These are phyloP conservation scores for Teleogryllus oceanicus DNA, from an alignment of 2,888 invertebrate species.

Conservation along the genomic window DNA sequence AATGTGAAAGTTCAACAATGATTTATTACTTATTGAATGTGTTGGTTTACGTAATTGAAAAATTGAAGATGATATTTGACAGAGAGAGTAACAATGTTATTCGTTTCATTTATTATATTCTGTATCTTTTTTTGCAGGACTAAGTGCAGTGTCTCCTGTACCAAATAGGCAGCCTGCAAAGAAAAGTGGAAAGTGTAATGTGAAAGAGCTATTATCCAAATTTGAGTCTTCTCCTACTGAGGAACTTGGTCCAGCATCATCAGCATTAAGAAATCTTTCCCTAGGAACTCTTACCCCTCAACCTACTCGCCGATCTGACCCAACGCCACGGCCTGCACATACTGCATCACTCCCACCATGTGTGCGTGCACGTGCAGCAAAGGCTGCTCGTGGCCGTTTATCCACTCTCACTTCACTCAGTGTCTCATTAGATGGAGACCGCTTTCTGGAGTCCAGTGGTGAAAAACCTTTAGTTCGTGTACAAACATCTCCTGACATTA, in stretches of 20 bases:
- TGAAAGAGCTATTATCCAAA: constrained; percentile 60
- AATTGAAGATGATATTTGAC: too few species aligned
- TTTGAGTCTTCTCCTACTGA: constrained; percentile 60
- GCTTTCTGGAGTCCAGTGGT: constrained; percentile 49
- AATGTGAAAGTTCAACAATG: too few species aligned
- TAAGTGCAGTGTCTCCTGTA: constrained; percentile 25
- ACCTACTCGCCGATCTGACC: constrained; percentile 28
- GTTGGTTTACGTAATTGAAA: too few species aligned
- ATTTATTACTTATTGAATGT: too few species aligned
- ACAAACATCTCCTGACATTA: constrained; percentile 41
- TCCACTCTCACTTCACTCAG: constrained; percentile 30
- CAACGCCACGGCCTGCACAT: constrained; percentile 25
- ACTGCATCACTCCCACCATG: constrained; percentile 54
- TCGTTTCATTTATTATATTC: too few species aligned
- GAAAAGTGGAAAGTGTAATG: constrained; percentile 51
- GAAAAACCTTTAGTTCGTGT: constrained; percentile 38
- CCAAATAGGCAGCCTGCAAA: constrained; percentile 38
- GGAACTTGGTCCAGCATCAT: background rate
- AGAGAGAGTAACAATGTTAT: too few species aligned
- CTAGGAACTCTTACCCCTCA: constrained; percentile 23
- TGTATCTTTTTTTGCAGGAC: background rate
- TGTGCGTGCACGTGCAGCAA: constrained; percentile 57
- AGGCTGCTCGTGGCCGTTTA: constrained; percentile 45
- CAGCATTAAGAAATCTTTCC: background rate
- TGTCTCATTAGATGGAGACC: constrained; percentile 66